Evolutionary conservation across 1,140 invertebrate species (phyloP).

Genomic region (Pygmarrhopalites habei): DNA sequence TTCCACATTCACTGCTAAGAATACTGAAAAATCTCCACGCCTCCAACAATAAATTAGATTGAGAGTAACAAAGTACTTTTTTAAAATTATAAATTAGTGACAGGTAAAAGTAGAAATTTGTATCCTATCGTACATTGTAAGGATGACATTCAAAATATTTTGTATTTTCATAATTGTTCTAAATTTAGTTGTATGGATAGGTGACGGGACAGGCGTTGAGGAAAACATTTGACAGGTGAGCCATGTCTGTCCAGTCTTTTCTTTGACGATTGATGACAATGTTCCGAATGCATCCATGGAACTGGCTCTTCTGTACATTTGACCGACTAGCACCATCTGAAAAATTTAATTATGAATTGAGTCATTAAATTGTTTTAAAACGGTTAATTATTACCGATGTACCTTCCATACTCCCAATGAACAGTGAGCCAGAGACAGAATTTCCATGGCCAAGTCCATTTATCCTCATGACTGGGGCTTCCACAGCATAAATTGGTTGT

Average conservation of each 20-base stretch:
- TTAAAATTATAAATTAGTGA: too few relatives aligned
- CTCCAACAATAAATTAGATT: too few relatives aligned
- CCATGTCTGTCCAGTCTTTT: constrained; percentile 77
- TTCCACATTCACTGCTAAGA: too few relatives aligned
- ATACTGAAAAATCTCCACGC: too few relatives aligned
- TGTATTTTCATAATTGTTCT: too few relatives aligned
- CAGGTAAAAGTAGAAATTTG: too few relatives aligned
- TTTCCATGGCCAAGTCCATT: constrained; percentile 8
- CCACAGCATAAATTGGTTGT: constrained; percentile 18
- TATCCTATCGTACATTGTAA: too few relatives aligned
- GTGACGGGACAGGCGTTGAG: constrained; percentile 74
- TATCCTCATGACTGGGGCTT: not conserved
- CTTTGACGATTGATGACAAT: constrained; percentile 59
- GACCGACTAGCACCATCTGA: constrained; percentile 53
- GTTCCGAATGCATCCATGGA: constrained; percentile 85
- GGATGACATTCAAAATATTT: too few relatives aligned
- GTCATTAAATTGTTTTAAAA: constrained; percentile 11
- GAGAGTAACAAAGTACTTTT: too few relatives aligned
- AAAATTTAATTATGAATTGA: constrained; percentile 36
- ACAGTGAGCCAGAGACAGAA: constrained; percentile 53
- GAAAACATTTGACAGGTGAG: constrained; percentile 68
- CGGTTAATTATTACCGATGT: constrained; percentile 19
- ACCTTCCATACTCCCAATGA: constrained; percentile 81
- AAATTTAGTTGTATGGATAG: too few relatives aligned
- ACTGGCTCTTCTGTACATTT: constrained; percentile 69